phyloP scores from a whole-genome alignment of 2,113 vertebrate genomes.

The Panthera uncia region DNA sequence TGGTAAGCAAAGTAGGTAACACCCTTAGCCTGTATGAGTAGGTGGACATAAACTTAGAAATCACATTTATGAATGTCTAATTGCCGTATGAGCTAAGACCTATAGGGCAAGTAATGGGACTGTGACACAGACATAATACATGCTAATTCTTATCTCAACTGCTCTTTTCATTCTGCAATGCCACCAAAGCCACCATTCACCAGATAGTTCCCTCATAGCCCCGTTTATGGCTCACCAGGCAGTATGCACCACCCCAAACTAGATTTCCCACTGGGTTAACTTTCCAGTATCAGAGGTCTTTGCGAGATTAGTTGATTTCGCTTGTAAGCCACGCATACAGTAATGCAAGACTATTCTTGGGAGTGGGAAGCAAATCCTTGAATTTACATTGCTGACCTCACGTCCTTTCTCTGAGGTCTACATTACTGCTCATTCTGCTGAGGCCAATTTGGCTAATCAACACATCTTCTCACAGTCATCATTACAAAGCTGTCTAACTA shows the following conservation, averaged over 20 bases:
- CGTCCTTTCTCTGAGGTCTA: neutral
- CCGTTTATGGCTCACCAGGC: neutral
- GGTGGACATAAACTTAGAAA: neutral
- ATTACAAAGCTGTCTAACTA: neutral
- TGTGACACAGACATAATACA: neutral
- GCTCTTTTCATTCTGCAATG: neutral
- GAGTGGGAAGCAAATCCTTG: neutral
- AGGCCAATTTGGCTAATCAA: conserved; percentile 11
- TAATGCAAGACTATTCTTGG: neutral
- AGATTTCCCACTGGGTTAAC: neutral
- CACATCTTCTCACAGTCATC: neutral
- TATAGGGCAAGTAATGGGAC: no score
- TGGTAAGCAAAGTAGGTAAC: rapidly evolving
- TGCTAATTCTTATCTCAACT: neutral
- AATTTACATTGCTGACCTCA: neutral
- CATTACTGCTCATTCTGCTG: neutral
- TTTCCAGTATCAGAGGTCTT: neutral
- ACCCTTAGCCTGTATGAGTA: neutral
- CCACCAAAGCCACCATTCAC: neutral
- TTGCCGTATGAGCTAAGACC: neutral
- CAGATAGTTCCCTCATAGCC: neutral
- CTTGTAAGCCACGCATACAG: neutral
- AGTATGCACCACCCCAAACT: neutral
- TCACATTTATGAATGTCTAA: neutral
- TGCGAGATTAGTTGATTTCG: neutral